These are phyloP conservation scores for Gryon sp. DNA, from an alignment of 1,140 invertebrate genomes.

Conservation along the genomic window DNA sequence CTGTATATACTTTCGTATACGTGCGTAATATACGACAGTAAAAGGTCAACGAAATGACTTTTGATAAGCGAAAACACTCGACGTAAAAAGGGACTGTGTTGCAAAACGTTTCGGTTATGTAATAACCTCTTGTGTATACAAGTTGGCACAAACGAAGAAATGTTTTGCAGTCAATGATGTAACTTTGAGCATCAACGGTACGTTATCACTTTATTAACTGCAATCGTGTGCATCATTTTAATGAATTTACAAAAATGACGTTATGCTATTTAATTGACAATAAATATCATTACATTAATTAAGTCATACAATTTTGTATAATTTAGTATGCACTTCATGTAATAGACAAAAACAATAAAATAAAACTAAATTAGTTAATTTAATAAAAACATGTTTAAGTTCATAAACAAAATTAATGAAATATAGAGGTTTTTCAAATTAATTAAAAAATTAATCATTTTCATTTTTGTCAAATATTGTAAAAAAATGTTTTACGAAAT, in stretches of 20 bases:
- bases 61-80: conserved; percentile 19
- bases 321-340: too few species aligned
- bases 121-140: conserved; percentile 30
- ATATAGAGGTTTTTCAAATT: too few species aligned
- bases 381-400: too few species aligned
- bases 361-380: too few species aligned
- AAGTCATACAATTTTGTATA: too few species aligned
- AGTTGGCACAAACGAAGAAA: conserved; percentile 27
- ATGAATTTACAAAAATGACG: conserved; percentile 14
- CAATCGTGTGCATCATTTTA: conserved; percentile 12
- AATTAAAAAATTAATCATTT: too few species aligned
- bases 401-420: too few species aligned
- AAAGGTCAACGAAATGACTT: conserved; percentile 31
- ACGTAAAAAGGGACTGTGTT: conserved; percentile 26
- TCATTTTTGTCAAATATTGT: too few species aligned
- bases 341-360: too few species aligned
- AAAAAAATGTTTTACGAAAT: too few species aligned
- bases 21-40: conserved; percentile 4
- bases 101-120: conserved; percentile 23
- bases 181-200: conserved; percentile 26
- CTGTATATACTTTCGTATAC: not conserved
- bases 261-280: conserved; percentile 2
- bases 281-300: too few species aligned
- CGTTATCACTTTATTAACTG: conserved; percentile 33
- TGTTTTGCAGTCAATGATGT: conserved; percentile 23